Conservation (phyloP, 2,888 invertebrate species). For the Drosophila kokeensis region DNA sequence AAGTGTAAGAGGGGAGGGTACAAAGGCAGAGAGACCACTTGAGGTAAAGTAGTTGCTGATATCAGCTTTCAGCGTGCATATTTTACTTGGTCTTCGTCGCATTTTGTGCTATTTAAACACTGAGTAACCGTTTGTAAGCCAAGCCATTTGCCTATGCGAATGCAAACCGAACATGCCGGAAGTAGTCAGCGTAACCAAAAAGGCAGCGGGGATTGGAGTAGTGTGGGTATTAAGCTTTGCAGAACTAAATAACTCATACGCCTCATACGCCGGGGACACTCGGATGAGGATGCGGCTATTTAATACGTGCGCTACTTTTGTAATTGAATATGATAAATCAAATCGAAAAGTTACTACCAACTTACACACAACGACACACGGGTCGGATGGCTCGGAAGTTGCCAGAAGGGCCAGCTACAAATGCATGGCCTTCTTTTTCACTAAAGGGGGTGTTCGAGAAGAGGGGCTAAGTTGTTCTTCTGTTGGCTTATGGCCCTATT, state of each 20-base stretch:
- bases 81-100: conserved; percentile 18
- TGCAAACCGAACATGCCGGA: conserved; percentile 53
- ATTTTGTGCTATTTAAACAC: conserved; percentile 63
- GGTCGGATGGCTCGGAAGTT: conserved; percentile 56
- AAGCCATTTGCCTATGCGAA: conserved; percentile 49
- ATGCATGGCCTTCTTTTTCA: conserved; percentile 19
- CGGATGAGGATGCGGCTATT: conserved; percentile 66
- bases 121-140: conserved; percentile 34
- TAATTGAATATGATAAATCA: conserved; percentile 84
- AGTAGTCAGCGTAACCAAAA: conserved; percentile 20
- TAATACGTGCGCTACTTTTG: conserved; percentile 74
- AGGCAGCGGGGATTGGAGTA: background rate
- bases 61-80: conserved; percentile 70
- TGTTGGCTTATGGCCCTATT: conserved; percentile 27
- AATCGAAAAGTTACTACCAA: conserved; percentile 54
- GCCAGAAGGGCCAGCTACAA: conserved; percentile 19
- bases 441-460: background rate
- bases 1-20: background rate
- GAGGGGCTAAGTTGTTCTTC: background rate
- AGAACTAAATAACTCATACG: conserved; percentile 73
- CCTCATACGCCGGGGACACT: conserved; percentile 37
- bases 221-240: conserved; percentile 10
- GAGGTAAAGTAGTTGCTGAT: conserved; percentile 68
- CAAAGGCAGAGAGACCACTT: conserved; percentile 29
- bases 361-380: background rate